phyloP scores from a whole-genome alignment of 2,888 invertebrate genomes.

The Leptogaster cylindrica region DNA sequence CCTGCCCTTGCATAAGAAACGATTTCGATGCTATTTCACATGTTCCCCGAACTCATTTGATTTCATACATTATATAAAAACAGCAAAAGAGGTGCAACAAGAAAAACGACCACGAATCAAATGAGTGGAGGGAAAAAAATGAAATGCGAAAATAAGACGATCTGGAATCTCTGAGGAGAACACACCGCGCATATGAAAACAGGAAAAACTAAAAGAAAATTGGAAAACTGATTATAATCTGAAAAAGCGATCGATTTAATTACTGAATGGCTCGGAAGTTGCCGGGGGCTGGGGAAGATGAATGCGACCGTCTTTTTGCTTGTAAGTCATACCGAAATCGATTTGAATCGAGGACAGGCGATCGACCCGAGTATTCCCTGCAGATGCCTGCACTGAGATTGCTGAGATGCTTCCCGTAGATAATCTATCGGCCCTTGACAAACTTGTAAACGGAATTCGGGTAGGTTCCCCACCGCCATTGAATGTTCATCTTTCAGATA shows the following conservation, averaged over 20 bases:
- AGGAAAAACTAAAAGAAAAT: conserved; percentile 40
- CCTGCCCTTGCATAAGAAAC: neutral
- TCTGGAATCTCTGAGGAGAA: conserved; percentile 27
- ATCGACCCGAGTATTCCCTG: too few species aligned
- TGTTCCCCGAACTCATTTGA: conserved; percentile 23
- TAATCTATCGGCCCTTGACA: neutral
- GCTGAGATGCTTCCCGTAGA: neutral
- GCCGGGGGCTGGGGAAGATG: neutral
- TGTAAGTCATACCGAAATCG: conserved; percentile 15
- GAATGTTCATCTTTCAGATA: too few species aligned
- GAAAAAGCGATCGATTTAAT: conserved; percentile 41
- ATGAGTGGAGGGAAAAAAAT: too few species aligned
- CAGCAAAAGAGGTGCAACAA: neutral
- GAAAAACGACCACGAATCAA: too few species aligned
- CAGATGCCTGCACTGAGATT: neutral
- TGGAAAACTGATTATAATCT: conserved; percentile 40
- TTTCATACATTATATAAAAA: conserved; percentile 13
- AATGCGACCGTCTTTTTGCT: conserved; percentile 8
- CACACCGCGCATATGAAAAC: conserved; percentile 27
- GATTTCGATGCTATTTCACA: conserved; percentile 21
- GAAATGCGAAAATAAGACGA: conserved; percentile 6
- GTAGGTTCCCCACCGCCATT: too few species aligned
- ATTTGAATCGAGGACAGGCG: too few species aligned
- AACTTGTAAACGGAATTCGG: conserved; percentile 9
- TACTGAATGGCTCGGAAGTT: conserved; percentile 35